A percentile compares a stretch with the other conserved stretches of the same genome.
Evolutionary conservation across 1,140 invertebrate species (phyloP).

Genomic region (Drosophila watanabei): DNA sequence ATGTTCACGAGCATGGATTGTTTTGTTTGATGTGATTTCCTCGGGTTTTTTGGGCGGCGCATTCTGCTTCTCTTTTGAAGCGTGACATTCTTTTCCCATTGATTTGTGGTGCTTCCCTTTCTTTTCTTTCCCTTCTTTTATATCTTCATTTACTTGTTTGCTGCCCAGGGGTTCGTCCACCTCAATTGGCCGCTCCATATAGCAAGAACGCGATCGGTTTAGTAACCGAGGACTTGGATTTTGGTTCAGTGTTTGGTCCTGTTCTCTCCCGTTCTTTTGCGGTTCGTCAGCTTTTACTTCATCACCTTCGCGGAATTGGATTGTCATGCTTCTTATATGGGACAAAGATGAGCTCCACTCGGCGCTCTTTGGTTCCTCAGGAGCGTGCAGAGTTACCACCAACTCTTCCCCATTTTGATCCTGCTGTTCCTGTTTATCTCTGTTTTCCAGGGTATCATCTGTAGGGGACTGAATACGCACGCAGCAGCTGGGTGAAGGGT

Average conservation of each 20-base stretch:
- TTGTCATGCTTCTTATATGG: neutral
- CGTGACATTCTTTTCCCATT: neutral
- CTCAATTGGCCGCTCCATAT: neutral
- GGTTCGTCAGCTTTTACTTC: neutral
- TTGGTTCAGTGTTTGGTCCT: neutral
- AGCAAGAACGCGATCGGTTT: conserved; percentile 7
- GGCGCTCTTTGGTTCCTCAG: neutral
- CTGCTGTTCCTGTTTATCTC: neutral
- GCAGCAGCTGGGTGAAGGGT: neutral
- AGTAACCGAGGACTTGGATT: neutral
- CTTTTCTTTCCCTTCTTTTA: too few relatives aligned
- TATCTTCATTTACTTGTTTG: neutral
- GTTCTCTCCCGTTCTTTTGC: too few relatives aligned
- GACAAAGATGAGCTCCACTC: too few relatives aligned
- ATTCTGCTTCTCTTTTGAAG: neutral
- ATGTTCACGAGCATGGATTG: neutral
- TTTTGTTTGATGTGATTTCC: neutral
- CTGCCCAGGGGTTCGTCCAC: neutral
- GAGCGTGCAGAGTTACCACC: neutral
- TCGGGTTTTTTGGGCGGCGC: neutral
- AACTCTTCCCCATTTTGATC: neutral
- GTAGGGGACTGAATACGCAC: neutral
- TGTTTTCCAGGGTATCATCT: neutral
- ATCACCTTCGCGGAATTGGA: neutral
- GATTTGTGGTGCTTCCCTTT: neutral